A percentile compares a stretch with the other conserved stretches of the same genome.
Evolutionary conservation across 2,113 vertebrate genomes (phyloP).

Genomic region (Archocentrus centrarchus): DNA sequence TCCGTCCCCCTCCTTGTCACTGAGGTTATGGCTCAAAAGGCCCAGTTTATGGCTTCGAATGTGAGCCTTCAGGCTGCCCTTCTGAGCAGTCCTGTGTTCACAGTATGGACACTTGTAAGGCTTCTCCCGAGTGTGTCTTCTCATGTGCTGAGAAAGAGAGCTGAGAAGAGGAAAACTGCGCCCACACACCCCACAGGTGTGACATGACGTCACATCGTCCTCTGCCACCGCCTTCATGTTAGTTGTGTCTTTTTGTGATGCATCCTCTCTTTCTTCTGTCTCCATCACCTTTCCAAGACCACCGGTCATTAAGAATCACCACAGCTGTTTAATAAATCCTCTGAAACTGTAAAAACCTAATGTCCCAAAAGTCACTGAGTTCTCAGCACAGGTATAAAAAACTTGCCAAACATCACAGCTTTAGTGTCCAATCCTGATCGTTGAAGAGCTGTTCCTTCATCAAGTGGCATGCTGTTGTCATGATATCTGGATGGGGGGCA

Average conservation of each 20-base stretch:
- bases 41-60: constrained; percentile 94
- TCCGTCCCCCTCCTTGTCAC: constrained; percentile 77
- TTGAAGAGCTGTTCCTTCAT: constrained; percentile 27
- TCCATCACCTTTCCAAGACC: constrained; percentile 73
- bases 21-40: constrained; percentile 83
- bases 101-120: constrained; percentile 98
- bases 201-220: constrained; percentile 82
- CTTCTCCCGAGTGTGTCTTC: constrained; percentile 95
- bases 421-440: constrained; percentile 51
- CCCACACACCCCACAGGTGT: constrained; percentile 93
- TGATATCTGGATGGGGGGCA: constrained; percentile 51
- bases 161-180: constrained; percentile 97
- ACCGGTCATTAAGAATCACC: neutral
- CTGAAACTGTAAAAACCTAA: constrained; percentile 1
- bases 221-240: constrained; percentile 74
- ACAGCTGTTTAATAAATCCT: constrained; percentile 31
- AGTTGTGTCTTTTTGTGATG: constrained; percentile 61
- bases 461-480: constrained; percentile 33
- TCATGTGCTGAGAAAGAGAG: constrained; percentile 97
- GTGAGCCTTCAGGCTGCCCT: constrained; percentile 96
- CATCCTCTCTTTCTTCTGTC: constrained; percentile 82
- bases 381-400: constrained; percentile 32
- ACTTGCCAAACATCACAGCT: constrained; percentile 26
- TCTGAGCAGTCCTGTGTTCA: constrained; percentile 95
- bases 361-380: constrained; percentile 38